Evolutionary conservation across 2,113 vertebrate species (phyloP).

Genomic region (Pelodiscus sinensis): DNA sequence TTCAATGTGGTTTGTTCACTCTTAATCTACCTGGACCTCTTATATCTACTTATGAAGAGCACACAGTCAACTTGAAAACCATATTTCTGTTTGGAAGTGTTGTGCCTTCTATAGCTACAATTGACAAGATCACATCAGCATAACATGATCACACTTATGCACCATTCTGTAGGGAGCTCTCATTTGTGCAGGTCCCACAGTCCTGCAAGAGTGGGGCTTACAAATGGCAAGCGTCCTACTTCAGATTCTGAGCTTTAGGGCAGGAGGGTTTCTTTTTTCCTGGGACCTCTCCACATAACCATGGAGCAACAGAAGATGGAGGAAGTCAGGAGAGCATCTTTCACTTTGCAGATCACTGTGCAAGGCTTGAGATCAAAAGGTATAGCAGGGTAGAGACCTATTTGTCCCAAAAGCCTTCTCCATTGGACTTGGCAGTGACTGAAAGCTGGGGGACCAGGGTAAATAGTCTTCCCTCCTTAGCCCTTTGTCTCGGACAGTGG

Average conservation of each 20-base stretch:
- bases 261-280: no score
- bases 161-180: not conserved
- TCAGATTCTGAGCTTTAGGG: no score
- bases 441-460: not conserved
- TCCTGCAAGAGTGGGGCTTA: not conserved
- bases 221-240: not conserved
- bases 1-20: not conserved
- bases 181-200: not conserved
- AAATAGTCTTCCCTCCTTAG: not conserved
- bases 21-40: not conserved
- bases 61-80: not conserved
- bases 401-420: not conserved
- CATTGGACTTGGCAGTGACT: not conserved
- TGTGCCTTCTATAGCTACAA: not conserved
- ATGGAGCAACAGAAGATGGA: not conserved
- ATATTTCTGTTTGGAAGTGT: not conserved
- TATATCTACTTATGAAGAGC: not conserved
- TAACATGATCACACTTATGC: not conserved
- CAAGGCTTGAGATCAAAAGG: not conserved
- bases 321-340: not conserved
- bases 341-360: not conserved
- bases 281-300: not conserved
- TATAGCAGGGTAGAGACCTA: not conserved
- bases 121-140: not conserved
- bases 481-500: no score